Conservation (phyloP, 2,113 vertebrate species). For the Merops nubicus region DNA sequence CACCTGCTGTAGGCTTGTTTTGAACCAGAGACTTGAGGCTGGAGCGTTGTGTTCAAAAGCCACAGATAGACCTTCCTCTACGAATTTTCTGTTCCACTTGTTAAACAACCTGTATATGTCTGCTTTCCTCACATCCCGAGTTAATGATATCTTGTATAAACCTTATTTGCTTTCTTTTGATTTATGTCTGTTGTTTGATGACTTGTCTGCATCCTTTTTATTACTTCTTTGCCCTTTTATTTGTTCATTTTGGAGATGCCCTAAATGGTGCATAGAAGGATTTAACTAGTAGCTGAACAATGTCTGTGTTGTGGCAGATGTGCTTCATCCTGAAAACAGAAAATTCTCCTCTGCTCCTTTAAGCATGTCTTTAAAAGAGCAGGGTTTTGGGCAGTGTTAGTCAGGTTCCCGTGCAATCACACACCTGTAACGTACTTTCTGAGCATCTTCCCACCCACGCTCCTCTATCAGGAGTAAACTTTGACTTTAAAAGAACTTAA, state of each 20-base stretch:
- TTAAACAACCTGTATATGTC: background rate
- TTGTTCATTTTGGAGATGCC: background rate
- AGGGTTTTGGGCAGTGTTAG: background rate
- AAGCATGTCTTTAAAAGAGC: background rate
- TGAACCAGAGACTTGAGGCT: background rate
- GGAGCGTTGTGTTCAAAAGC: background rate
- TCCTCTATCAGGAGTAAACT: no score
- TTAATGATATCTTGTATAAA: background rate
- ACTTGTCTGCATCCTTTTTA: background rate
- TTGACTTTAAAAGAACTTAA: background rate
- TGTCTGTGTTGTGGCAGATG: background rate
- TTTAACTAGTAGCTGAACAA: background rate
- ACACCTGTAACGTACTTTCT: background rate
- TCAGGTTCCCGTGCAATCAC: background rate
- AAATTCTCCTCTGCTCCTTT: background rate
- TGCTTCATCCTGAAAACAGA: background rate
- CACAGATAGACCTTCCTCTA: background rate
- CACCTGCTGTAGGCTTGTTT: background rate
- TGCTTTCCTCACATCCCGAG: background rate
- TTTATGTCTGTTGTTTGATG: background rate
- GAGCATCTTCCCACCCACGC: background rate
- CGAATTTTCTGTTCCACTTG: background rate
- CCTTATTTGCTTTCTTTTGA: background rate
- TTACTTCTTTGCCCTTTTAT: background rate
- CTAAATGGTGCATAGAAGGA: background rate